Percentiles rank a stretch among this genome's conserved stretches.
Evolutionary conservation across 2,888 invertebrate species (phyloP).

Genomic region (Hypselothyrea guttata): DNA sequence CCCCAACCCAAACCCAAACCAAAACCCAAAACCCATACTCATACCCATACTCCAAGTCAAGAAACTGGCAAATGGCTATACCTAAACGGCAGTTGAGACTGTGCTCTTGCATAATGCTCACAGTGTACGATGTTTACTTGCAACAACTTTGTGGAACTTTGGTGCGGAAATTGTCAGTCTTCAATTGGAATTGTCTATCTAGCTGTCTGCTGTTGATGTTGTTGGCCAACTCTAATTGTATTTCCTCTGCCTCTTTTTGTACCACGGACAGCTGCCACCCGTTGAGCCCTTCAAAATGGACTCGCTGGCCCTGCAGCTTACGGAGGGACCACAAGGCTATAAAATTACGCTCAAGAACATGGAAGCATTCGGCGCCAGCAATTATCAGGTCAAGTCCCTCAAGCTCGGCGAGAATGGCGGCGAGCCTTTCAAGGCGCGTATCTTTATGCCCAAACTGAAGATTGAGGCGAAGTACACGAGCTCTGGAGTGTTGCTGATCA

Average conservation of each 20-base stretch:
- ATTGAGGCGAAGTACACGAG: constrained; percentile 87
- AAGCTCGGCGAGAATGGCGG: constrained; percentile 84
- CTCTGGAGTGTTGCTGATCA: constrained; percentile 87
- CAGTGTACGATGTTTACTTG: constrained; percentile 7
- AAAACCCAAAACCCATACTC: no score
- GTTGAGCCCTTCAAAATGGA: constrained; percentile 87
- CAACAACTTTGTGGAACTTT: constrained; percentile 21
- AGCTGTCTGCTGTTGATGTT: neutral
- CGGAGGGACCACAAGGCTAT: constrained; percentile 85
- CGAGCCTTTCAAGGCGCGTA: constrained; percentile 86
- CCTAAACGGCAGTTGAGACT: constrained; percentile 4
- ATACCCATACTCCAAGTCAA: constrained; percentile 21
- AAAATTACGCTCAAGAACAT: constrained; percentile 85
- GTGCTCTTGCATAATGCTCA: constrained; percentile 41
- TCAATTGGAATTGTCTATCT: constrained; percentile 10
- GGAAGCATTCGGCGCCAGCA: constrained; percentile 86
- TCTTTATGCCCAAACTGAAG: constrained; percentile 86
- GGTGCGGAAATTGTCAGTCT: constrained; percentile 40
- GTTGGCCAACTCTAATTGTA: neutral
- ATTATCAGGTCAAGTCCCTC: constrained; percentile 84
- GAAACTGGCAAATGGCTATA: constrained; percentile 32
- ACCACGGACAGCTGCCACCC: constrained; percentile 83
- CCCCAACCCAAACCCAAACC: neutral
- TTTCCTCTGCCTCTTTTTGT: neutral
- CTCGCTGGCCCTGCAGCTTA: constrained; percentile 84